Base-by-base conservation (phyloP, 1,140 invertebrate species). In the Tetramorium parvispinum region DNA sequence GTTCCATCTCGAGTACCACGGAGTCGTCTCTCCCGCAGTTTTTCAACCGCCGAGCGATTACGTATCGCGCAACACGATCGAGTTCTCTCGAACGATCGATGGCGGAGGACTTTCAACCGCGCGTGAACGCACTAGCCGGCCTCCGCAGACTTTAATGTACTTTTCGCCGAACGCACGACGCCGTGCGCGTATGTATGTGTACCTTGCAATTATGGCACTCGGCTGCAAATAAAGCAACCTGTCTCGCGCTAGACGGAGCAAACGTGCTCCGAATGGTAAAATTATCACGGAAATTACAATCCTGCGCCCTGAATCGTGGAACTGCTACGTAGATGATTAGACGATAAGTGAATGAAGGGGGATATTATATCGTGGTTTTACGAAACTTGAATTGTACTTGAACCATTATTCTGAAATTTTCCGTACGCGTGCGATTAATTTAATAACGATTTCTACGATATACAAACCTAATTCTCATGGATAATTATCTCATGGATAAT, bases 201-300 rank as follows among this genome's bases (percentile, higher is more conserved):
- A 57, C 65, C 40, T 81, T 40, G 78, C 78, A 81, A 70, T 81
- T 81, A 81, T 70, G 78, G 46, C 78, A 81, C 63, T 37, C 49
- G 63, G 32, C 63, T 55, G 65, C 49, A 70, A 81, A 81, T 81
- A 81, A 81, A 81, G 78, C 78, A 55, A 57, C 63, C 57, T 7
- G 55, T 7, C 40, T 16, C 21, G 49, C 65, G 63, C 51, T 70
- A 81, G 78, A 81, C 78, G 63, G 40, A 53, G 63, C 51, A 81
- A 81, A 81, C 78, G 65, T 81, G 78, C 78, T n/a, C 21, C n/a
- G 78, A 70, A 81, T 55, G 65, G 63, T 24, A 51, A 66, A 79
- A 79, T 79, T 79, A 79, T 53, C 77, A 46, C 32, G 51, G 46
- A 68, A 79, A 81, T 81, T 81, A 81, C 77, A 53, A 68, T 81